These are phyloP conservation scores for Glyphotaelius pellucidus DNA, from an alignment of 2,888 invertebrate species.

Conservation along the genomic window DNA sequence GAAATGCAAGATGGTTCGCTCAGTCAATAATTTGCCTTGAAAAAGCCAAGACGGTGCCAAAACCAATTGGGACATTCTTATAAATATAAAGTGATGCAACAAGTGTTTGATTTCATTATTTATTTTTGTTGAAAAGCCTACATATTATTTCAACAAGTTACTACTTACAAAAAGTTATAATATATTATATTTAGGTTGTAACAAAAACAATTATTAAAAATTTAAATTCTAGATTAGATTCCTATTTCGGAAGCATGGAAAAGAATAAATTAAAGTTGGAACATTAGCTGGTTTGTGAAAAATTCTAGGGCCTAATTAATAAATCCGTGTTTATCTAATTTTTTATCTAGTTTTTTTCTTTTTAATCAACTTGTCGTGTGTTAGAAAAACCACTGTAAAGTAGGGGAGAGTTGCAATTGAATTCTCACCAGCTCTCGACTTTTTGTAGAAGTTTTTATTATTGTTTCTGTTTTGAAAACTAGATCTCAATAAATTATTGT, in stretches of 20 bases:
- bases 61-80: not conserved
- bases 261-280: not conserved
- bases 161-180: not conserved
- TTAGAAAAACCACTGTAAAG: not conserved
- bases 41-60: not conserved
- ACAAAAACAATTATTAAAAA: not conserved
- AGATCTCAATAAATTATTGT: not conserved
- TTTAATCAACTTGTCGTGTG: not conserved
- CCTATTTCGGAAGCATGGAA: slow-evolving; percentile 22
- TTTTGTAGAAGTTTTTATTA: not conserved
- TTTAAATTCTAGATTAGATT: slow-evolving; percentile 22
- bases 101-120: not conserved
- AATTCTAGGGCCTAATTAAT: slow-evolving; percentile 13
- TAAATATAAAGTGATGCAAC: not conserved
- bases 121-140: slow-evolving; percentile 12
- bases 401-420: not conserved
- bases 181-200: not conserved
- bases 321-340: not conserved
- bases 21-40: no score
- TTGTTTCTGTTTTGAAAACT: not conserved
- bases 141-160: slow-evolving; percentile 22
- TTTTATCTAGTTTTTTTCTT: not conserved
- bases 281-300: slow-evolving; percentile 32
- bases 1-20: no score
- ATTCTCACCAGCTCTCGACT: not conserved